Conservation (phyloP, 2,888 invertebrate species). For the Tachina grossa region DNA sequence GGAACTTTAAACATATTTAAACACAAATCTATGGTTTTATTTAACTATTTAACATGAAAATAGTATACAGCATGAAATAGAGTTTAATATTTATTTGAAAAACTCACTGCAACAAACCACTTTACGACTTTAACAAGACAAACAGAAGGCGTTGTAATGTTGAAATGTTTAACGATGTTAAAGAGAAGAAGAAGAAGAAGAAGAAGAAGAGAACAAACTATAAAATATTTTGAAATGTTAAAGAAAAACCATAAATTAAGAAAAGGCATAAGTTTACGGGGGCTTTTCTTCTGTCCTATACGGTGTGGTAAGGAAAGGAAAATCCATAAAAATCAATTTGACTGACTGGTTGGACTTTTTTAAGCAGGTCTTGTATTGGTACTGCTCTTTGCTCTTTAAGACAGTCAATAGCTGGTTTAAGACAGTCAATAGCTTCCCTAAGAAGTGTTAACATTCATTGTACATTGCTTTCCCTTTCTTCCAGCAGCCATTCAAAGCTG, state of each 20-base stretch:
- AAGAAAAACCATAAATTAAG: conserved; percentile 42
- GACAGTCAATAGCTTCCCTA: background rate
- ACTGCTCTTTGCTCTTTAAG: background rate
- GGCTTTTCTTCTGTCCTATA: background rate
- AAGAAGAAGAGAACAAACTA: conserved; percentile 26
- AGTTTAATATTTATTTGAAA: conserved; percentile 8
- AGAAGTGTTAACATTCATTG: conserved; percentile 31
- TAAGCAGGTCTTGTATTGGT: background rate
- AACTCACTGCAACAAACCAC: background rate
- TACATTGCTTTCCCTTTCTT: conserved; percentile 7
- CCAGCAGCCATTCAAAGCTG: no score
- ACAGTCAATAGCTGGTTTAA: conserved; percentile 14
- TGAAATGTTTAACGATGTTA: conserved; percentile 51
- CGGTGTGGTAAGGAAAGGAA: background rate
- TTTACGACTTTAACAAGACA: conserved; percentile 61
- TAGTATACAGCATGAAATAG: conserved; percentile 1
- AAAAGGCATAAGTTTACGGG: background rate
- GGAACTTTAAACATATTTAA: background rate
- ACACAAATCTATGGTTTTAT: conserved; percentile 19
- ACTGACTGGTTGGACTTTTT: background rate
- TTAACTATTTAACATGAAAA: conserved; percentile 20
- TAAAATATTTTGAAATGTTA: conserved; percentile 32
- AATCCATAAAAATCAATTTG: conserved; percentile 39
- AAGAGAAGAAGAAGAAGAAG: background rate
- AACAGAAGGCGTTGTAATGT: conserved; percentile 66